phyloP scores from a whole-genome alignment of 2,797 vertebrate genomes.

The Hyperoplus lanceolatus region DNA sequence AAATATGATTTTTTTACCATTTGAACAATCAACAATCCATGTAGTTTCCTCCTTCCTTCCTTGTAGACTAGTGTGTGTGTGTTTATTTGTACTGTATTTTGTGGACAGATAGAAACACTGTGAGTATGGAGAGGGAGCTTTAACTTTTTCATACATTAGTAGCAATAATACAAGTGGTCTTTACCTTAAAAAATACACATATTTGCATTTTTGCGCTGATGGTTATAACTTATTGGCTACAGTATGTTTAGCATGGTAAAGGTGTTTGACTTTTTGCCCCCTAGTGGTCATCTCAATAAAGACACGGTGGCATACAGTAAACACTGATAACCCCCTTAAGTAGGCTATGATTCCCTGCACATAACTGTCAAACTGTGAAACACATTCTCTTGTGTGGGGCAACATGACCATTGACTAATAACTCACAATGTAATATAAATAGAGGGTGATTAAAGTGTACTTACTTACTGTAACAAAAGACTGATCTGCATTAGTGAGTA shows the following conservation, averaged over 20 bases:
- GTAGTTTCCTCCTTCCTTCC: not conserved
- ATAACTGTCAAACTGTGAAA: slow-evolving; percentile 1
- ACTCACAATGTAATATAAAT: too few species aligned
- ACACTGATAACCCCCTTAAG: not conserved
- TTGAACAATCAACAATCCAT: not conserved
- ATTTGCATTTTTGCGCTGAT: not conserved
- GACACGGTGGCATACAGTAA: not conserved
- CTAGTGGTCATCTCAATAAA: slow-evolving; percentile 6
- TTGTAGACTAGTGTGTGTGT: not conserved
- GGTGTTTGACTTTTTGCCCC: not conserved
- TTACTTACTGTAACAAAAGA: too few species aligned
- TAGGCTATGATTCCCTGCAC: not conserved
- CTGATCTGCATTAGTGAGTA: too few species aligned
- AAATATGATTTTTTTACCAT: not conserved
- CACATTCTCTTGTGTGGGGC: not conserved
- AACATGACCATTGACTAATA: too few species aligned
- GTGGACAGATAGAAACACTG: not conserved
- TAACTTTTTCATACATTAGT: not conserved
- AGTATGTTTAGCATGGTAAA: not conserved
- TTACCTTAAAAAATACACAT: not conserved
- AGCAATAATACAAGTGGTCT: not conserved
- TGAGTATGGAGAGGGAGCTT: not conserved
- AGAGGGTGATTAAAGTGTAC: too few species aligned
- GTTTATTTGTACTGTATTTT: not conserved
- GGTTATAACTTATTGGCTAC: too few species aligned